Conservation (phyloP, 2,888 invertebrate species). For the Cryptus viduatorius region DNA sequence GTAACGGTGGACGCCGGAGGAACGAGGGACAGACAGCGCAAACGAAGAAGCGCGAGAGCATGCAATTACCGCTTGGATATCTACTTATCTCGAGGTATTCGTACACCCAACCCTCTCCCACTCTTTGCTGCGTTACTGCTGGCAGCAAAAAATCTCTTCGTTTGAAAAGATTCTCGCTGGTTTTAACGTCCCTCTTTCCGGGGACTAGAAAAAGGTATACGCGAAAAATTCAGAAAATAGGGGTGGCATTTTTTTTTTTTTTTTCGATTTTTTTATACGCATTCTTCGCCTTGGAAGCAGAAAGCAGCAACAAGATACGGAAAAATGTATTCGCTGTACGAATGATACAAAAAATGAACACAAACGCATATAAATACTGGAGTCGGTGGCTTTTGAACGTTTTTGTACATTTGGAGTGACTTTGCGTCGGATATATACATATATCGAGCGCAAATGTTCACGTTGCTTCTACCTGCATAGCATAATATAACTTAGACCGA, state of each 20-base stretch:
- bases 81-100: constrained; percentile 67
- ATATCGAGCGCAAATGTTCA: too few species aligned
- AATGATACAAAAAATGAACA: background rate
- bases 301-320: background rate
- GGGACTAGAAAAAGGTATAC: constrained; percentile 22
- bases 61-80: constrained; percentile 75
- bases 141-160: constrained; percentile 46
- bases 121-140: constrained; percentile 43
- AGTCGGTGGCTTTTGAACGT: background rate
- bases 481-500: too few species aligned
- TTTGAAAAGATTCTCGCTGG: constrained; percentile 59
- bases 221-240: constrained; percentile 46
- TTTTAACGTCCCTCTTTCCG: constrained; percentile 50
- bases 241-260: constrained; percentile 34
- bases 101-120: constrained; percentile 32
- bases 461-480: too few species aligned
- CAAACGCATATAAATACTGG: background rate
- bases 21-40: constrained; percentile 33
- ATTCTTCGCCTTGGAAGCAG: background rate
- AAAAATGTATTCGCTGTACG: constrained; percentile 31
- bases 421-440: too few species aligned
- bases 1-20: constrained; percentile 18
- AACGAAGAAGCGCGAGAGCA: constrained; percentile 66
- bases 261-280: constrained; percentile 45
- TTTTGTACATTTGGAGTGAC: background rate